Evolutionary conservation across 2,797 vertebrate species (phyloP).

Genomic region (Aplochiton taeniatus): DNA sequence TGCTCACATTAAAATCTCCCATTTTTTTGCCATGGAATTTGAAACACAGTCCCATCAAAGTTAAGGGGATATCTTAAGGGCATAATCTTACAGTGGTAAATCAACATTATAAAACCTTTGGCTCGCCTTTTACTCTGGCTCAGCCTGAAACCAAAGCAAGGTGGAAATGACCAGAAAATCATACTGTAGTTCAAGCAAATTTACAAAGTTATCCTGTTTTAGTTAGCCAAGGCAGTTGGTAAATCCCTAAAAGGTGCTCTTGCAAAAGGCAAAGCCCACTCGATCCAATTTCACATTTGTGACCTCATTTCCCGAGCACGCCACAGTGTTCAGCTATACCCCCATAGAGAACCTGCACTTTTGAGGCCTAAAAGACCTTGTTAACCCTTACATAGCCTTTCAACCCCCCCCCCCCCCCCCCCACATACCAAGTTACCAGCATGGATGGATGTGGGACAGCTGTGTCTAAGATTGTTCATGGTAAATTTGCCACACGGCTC

Average conservation of each 20-base stretch:
- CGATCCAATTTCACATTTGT: constrained; percentile 60
- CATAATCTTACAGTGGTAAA: neutral
- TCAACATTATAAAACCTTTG: neutral
- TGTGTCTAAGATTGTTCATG: constrained; percentile 39
- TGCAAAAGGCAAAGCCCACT: constrained; percentile 40
- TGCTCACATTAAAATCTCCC: neutral
- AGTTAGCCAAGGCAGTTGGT: constrained; percentile 47
- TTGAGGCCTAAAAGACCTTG: constrained; percentile 32
- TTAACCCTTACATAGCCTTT: constrained; percentile 39
- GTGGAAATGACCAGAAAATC: neutral
- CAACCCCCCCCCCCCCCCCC: constrained; percentile 22
- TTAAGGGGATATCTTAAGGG: neutral
- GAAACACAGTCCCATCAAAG: neutral
- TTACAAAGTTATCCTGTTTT: constrained; percentile 30
- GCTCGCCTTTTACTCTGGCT: no score
- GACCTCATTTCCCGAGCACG: constrained; percentile 62
- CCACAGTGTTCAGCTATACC: constrained; percentile 32
- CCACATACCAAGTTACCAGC: constrained; percentile 34
- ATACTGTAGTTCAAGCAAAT: constrained; percentile 12
- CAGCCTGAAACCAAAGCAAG: no score
- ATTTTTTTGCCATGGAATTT: neutral
- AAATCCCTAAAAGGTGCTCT: constrained; percentile 57
- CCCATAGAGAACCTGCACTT: constrained; percentile 32
- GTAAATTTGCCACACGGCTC: constrained; percentile 36
- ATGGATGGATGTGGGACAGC: constrained; percentile 55